Evolutionary conservation across 2,888 invertebrate genomes (phyloP).

Genomic region (Taphrorychus bicolor): DNA sequence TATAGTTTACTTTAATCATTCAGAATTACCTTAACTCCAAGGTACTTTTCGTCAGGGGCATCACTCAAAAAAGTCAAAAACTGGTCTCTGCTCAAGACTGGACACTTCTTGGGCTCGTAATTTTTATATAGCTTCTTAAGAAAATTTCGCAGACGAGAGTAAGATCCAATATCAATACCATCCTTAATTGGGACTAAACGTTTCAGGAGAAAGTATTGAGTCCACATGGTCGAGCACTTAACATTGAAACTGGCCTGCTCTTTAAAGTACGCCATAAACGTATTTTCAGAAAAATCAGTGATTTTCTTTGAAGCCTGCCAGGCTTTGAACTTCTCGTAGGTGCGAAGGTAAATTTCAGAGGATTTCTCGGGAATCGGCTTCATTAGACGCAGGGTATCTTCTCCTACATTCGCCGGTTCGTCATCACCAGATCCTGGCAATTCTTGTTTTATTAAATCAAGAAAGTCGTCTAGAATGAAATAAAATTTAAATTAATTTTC

Average conservation of each 20-base stretch:
- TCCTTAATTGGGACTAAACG: neutral
- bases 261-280: neutral
- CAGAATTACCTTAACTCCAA: neutral
- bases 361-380: neutral
- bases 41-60: constrained; percentile 3
- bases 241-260: neutral
- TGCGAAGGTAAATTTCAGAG: neutral
- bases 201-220: neutral
- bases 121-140: neutral
- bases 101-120: constrained; percentile 3
- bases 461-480: neutral
- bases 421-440: neutral
- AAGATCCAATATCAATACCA: neutral
- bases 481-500: too few relatives aligned
- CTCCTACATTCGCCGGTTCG: neutral
- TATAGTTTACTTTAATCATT: neutral
- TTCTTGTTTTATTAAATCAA: neutral
- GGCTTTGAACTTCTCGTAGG: neutral
- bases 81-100: constrained; percentile 46
- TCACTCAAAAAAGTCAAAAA: neutral
- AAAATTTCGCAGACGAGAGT: neutral
- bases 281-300: neutral
- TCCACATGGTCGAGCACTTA: neutral
- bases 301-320: neutral
- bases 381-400: neutral